Conservation (phyloP, 2,888 invertebrate species). For the Cryptus armator region DNA sequence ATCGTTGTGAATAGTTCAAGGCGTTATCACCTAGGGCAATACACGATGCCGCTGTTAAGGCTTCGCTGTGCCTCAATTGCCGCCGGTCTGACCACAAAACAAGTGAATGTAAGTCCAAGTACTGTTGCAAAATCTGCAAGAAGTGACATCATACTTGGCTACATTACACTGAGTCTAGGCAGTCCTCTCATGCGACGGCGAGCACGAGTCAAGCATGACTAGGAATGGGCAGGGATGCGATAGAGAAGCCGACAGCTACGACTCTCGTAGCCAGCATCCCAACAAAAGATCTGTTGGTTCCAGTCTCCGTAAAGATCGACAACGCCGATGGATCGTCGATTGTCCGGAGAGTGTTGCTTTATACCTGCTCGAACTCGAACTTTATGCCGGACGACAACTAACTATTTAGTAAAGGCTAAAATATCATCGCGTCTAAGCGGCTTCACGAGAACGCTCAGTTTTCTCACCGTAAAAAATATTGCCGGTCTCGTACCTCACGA, state of each 20-base stretch:
- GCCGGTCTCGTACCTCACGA: slow-evolving; percentile 47
- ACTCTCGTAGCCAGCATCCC: slow-evolving; percentile 35
- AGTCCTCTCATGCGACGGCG: neutral
- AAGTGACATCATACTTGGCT: slow-evolving; percentile 29
- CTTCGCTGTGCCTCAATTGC: slow-evolving; percentile 2
- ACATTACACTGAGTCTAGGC: neutral
- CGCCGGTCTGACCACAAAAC: neutral
- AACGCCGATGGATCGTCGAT: neutral
- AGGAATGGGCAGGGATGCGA: neutral
- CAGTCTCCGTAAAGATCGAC: slow-evolving; percentile 11
- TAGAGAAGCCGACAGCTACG: neutral
- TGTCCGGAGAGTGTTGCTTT: slow-evolving; percentile 11
- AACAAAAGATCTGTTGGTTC: slow-evolving; percentile 20
- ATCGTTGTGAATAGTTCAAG: slow-evolving; percentile 18
- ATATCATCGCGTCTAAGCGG: slow-evolving; percentile 33
- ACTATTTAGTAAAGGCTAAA: slow-evolving; percentile 26
- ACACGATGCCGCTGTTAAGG: neutral
- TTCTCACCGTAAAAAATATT: slow-evolving; percentile 48
- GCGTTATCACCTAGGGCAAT: neutral
- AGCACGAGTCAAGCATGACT: slow-evolving; percentile 32
- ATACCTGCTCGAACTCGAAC: slow-evolving; percentile 40
- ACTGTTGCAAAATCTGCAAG: slow-evolving; percentile 1
- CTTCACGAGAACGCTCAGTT: slow-evolving; percentile 25
- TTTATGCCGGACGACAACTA: slow-evolving; percentile 30
- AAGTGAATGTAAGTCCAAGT: neutral